Base-by-base conservation (phyloP, 2,888 invertebrate species). In the Polietes domitor region DNA sequence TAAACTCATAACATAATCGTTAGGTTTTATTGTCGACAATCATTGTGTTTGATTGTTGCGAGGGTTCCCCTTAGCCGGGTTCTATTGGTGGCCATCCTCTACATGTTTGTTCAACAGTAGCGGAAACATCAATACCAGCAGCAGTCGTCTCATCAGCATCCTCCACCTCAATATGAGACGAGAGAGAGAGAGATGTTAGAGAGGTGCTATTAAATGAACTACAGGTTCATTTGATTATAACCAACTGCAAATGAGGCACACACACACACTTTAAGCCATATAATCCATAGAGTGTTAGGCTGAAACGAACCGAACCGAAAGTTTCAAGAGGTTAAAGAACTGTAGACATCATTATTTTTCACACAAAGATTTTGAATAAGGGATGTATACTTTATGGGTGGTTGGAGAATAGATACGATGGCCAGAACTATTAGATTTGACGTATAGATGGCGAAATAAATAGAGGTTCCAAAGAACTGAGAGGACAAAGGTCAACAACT, bases 21-120 rank as follows among this genome's bases (percentile, higher is more conserved):
- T 89, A 89, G 87, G 85, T 90, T 90, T 90, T 90, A 90, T 89
- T 90, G 86, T 87, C 89, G 88, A 87, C 90, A 90, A 90, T 90
- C 90, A 90, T 90, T 90, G 90, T 89, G 89, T 90, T 89, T 90
- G 90, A 90, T 90, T 90, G 90, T 89, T 88, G 77, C 72, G 58
- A 63, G 80, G 55, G 61, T 68, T 77, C 72, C 4, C 41, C 10
- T 7, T 72, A 10, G 41, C 41, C 10, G 12, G 4, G 41, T 12
- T 5, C 6, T 2, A 7, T 41, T 41, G 41, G 4, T 6, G 47
- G 15, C 12, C 47, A 21, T 61, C 26, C 12, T 55, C 12, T 24
- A 58, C 28, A 15, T 50, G n/a, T 10, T n/a, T 12, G 17, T n/a
- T 26, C 24, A 55, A 2, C 37, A 37, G 10, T 19, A 63, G 41